These are phyloP conservation scores for Chrysolina haemoptera DNA, from an alignment of 2,888 invertebrate species.

Conservation along the genomic window DNA sequence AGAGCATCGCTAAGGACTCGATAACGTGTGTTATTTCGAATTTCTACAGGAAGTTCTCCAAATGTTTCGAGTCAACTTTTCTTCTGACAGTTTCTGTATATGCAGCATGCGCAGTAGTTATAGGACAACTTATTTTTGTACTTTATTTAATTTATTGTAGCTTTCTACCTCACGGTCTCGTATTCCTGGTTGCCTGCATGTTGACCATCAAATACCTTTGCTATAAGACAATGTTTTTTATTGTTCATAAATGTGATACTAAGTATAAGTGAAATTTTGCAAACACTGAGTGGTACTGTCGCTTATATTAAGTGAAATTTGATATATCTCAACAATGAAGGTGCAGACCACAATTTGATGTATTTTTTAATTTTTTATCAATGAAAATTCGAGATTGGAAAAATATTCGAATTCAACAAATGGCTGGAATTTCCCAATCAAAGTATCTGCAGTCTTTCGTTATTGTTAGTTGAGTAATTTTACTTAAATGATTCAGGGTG, in stretches of 20 bases:
- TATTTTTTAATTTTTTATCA: too few species aligned
- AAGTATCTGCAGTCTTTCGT: too few species aligned
- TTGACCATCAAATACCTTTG: constrained; percentile 51
- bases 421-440: too few species aligned
- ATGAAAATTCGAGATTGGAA: too few species aligned
- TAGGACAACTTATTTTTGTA: constrained; percentile 56
- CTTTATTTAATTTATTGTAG: constrained; percentile 55
- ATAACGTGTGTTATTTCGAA: constrained; percentile 32
- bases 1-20: constrained; percentile 1
- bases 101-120: constrained; percentile 51
- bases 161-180: constrained; percentile 57
- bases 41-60: constrained; percentile 41
- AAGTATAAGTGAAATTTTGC: constrained; percentile 25
- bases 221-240: constrained; percentile 43
- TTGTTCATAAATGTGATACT: constrained; percentile 20
- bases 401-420: too few species aligned
- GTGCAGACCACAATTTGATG: background rate
- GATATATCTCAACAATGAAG: background rate
- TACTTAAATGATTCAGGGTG: constrained; percentile 14
- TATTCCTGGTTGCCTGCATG: constrained; percentile 58
- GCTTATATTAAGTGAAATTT: constrained; percentile 42
- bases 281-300: constrained; percentile 17
- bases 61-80: constrained; percentile 46
- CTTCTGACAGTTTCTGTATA: constrained; percentile 56
- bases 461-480: background rate